These are phyloP conservation scores for Agrilus mali DNA, from an alignment of 2,888 invertebrate species.

Conservation along the genomic window DNA sequence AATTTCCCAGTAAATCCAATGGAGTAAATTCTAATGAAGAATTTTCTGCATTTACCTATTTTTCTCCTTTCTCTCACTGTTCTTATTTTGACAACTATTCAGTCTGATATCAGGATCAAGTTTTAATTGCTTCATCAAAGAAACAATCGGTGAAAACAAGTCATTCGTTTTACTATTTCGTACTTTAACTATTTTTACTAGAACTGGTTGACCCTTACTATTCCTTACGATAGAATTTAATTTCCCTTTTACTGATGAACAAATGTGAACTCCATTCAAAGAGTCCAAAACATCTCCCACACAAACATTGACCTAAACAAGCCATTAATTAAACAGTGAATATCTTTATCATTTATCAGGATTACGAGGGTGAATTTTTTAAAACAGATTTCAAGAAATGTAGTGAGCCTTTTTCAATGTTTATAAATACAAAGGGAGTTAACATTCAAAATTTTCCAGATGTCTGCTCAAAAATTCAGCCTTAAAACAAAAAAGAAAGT, in stretches of 20 bases:
- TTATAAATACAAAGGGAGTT: too few species aligned
- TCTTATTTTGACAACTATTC: slow-evolving; percentile 11
- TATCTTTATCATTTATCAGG: too few species aligned
- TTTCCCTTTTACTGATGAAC: slow-evolving; percentile 35
- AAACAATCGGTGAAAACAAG: slow-evolving; percentile 36
- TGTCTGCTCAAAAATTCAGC: too few species aligned
- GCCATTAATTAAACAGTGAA: background rate
- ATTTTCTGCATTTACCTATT: slow-evolving; percentile 1
- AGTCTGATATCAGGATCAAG: slow-evolving; percentile 20
- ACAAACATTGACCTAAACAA: slow-evolving; percentile 40
- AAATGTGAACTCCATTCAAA: slow-evolving; percentile 42
- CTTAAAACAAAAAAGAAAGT: background rate
- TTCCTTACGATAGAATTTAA: slow-evolving; percentile 38
- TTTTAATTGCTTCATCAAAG: slow-evolving; percentile 22
- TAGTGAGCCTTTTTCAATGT: too few species aligned
- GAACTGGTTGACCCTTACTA: slow-evolving; percentile 35
- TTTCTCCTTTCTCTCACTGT: slow-evolving; percentile 3
- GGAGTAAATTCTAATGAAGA: background rate
- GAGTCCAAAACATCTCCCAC: slow-evolving; percentile 51
- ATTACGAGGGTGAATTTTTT: too few species aligned
- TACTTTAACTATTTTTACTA: slow-evolving; percentile 42
- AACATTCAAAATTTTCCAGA: too few species aligned
- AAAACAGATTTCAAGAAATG: too few species aligned
- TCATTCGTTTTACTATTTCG: slow-evolving; percentile 28
- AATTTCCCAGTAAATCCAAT: too few species aligned